Percentiles rank a stretch among this genome's conserved stretches.
phyloP scores from a whole-genome alignment of 35 echinoderm and acorn worm species.

The Apostichopus californicus region DNA sequence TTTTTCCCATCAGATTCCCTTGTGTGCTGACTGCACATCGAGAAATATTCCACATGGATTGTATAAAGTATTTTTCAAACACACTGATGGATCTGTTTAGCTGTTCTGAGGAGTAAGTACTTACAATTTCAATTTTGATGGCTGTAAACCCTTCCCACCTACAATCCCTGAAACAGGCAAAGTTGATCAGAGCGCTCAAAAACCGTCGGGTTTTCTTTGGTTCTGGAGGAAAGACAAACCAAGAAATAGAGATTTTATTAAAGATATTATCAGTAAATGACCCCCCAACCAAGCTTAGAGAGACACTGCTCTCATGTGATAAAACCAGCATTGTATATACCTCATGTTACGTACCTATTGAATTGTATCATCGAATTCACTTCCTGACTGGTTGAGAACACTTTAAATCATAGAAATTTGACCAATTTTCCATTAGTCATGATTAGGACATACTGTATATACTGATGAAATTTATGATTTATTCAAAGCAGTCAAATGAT shows the following conservation, averaged over 20 bases:
- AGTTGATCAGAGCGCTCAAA: slow-evolving; percentile 88
- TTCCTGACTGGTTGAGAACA: no score
- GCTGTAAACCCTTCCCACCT: slow-evolving; percentile 59
- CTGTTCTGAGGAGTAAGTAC: neutral
- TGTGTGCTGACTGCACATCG: no score
- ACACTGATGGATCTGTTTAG: no score
- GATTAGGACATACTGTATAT: no score
- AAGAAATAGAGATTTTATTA: neutral
- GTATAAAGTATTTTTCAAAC: no score
- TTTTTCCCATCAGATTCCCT: no score
- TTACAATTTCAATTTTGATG: slow-evolving; percentile 67
- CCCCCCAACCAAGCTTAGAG: neutral
- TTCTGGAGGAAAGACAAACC: slow-evolving; percentile 63
- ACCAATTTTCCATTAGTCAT: no score
- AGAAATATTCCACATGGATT: no score
- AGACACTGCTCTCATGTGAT: neutral
- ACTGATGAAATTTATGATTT: no score
- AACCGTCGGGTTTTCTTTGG: slow-evolving; percentile 84
- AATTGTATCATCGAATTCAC: no score
- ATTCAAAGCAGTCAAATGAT: no score
- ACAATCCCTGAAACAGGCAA: slow-evolving; percentile 64
- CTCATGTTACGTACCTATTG: neutral
- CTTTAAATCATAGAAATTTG: no score
- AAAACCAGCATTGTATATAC: neutral
- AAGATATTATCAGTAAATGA: neutral